phyloP scores from a whole-genome alignment of 2,888 invertebrate genomes.

The Eugnorisma glareosa region DNA sequence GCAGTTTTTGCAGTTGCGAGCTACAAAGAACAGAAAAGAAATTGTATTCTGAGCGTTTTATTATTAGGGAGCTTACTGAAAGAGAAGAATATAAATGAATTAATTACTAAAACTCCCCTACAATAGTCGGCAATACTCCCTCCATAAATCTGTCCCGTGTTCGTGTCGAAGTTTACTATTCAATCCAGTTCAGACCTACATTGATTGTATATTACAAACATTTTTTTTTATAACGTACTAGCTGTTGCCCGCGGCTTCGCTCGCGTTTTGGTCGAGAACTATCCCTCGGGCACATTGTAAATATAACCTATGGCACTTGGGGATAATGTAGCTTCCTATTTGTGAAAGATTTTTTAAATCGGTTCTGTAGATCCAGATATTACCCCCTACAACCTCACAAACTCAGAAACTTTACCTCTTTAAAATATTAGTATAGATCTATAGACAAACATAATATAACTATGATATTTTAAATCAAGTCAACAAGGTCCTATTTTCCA shows the following conservation, averaged over 20 bases:
- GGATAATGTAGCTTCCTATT: too few species aligned
- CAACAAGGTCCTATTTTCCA: neutral
- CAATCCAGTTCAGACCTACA: conserved; percentile 12
- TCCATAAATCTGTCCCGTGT: conserved; percentile 25
- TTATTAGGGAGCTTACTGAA: neutral
- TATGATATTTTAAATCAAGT: too few species aligned
- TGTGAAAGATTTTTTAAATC: too few species aligned
- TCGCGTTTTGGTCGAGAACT: too few species aligned
- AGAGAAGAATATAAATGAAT: neutral
- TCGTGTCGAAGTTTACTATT: conserved; percentile 17
- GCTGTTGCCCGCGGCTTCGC: too few species aligned
- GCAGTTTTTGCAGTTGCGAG: conserved; percentile 18
- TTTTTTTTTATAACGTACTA: neutral
- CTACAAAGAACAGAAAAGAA: conserved; percentile 17
- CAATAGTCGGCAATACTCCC: neutral
- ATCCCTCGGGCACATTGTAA: too few species aligned
- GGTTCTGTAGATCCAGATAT: too few species aligned
- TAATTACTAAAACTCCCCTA: neutral
- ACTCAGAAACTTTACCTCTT: too few species aligned
- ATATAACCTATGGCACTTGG: too few species aligned
- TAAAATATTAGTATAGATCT: too few species aligned
- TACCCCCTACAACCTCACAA: too few species aligned
- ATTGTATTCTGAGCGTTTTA: conserved; percentile 8
- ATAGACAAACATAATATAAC: too few species aligned
- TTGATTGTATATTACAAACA: neutral